These are phyloP conservation scores for Monoplex corrugatus DNA, from an alignment of 2,888 invertebrate species.

Conservation along the genomic window DNA sequence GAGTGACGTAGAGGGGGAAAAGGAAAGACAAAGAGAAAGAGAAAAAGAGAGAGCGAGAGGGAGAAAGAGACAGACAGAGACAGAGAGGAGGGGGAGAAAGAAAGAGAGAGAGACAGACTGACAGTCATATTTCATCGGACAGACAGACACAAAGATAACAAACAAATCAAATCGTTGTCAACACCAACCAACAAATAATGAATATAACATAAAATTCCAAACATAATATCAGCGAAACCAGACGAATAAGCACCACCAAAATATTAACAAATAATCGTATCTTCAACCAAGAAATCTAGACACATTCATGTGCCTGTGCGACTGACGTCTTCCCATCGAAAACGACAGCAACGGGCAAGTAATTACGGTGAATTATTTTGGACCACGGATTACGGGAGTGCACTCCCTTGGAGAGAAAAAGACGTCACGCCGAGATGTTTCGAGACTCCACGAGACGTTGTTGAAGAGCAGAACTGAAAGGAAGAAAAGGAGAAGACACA, in stretches of 20 bases:
- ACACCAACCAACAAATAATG: not conserved
- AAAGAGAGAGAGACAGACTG: not conserved
- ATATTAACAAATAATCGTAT: no score
- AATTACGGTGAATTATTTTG: constrained; percentile 21
- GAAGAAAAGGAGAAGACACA: not conserved
- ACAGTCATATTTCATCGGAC: not conserved
- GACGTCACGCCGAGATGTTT: not conserved
- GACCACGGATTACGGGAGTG: not conserved
- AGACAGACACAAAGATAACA: not conserved
- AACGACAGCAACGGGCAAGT: constrained; percentile 14
- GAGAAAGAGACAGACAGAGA: constrained; percentile 32
- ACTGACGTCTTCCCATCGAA: not conserved
- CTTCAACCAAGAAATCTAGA: no score
- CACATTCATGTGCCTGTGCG: not conserved
- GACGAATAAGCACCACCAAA: no score
- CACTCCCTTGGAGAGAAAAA: not conserved
- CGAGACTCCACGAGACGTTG: constrained; percentile 1
- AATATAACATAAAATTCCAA: no score
- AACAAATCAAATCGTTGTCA: not conserved
- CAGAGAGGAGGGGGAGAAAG: constrained; percentile 9
- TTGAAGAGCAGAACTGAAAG: not conserved
- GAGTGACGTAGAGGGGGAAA: no score
- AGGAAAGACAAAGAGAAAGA: constrained; percentile 15
- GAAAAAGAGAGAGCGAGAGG: constrained; percentile 34
- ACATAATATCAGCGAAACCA: no score